Percentiles rank a stretch among this genome's conserved stretches.
Evolutionary conservation across 2,113 vertebrate species (phyloP).

Genomic region (Xyliphius kryptos): DNA sequence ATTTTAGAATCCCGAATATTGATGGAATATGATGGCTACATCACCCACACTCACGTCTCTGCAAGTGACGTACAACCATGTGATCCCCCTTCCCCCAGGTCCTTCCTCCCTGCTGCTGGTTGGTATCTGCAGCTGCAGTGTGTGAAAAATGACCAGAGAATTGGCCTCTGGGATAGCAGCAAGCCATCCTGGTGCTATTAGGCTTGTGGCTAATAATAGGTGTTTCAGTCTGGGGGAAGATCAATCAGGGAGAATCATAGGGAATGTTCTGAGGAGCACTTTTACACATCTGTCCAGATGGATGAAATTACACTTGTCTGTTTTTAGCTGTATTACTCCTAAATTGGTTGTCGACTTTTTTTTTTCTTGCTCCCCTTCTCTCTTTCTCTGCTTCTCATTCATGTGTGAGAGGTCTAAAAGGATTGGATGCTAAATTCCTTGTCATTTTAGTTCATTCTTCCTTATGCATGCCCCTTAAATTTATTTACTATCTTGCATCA

Average conservation of each 20-base stretch:
- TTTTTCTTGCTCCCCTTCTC: slow-evolving; percentile 43
- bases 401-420: slow-evolving; percentile 74
- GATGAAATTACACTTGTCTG: slow-evolving; percentile 80
- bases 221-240: slow-evolving; percentile 75
- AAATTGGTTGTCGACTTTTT: slow-evolving; percentile 74
- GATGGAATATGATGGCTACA: slow-evolving; percentile 42
- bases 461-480: slow-evolving; percentile 43
- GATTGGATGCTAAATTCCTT: slow-evolving; percentile 66
- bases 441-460: slow-evolving; percentile 64
- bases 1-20: slow-evolving; percentile 27
- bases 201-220: slow-evolving; percentile 78
- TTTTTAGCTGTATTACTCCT: slow-evolving; percentile 78
- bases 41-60: slow-evolving; percentile 34
- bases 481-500: slow-evolving; percentile 53
- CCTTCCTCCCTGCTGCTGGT: slow-evolving; percentile 50
- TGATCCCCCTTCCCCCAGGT: slow-evolving; percentile 13
- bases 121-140: slow-evolving; percentile 73
- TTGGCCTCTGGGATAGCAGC: slow-evolving; percentile 72
- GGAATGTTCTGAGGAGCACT: slow-evolving; percentile 70
- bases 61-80: slow-evolving; percentile 11
- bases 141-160: slow-evolving; percentile 80
- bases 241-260: slow-evolving; percentile 75
- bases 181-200: slow-evolving; percentile 82
- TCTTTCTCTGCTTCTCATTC: slow-evolving; percentile 52
- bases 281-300: slow-evolving; percentile 77